phyloP scores from a whole-genome alignment of 2,888 invertebrate species.

The Tetragnatha montana region DNA sequence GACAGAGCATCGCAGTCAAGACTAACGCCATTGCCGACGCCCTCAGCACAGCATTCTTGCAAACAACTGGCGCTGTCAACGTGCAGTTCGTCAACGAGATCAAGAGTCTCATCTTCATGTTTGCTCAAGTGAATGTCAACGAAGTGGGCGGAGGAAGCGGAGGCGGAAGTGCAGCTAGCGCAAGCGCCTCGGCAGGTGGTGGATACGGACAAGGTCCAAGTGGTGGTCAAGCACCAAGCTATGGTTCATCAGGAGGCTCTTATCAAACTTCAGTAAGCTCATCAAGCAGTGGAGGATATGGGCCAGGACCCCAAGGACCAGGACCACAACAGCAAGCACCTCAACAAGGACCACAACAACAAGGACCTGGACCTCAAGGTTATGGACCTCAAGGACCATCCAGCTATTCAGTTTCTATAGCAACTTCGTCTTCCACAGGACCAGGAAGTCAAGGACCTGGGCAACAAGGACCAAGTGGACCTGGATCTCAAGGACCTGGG shows the following conservation, averaged over 20 bases:
- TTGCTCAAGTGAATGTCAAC: background rate
- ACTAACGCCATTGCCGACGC: constrained; percentile 7
- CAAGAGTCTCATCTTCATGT: background rate
- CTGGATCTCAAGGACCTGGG: background rate
- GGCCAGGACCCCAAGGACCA: background rate
- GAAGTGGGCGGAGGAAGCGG: background rate
- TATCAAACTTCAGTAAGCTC: no score
- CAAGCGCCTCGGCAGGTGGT: background rate
- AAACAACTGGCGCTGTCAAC: constrained; percentile 27
- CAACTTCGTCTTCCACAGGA: background rate
- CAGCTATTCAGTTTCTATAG: background rate
- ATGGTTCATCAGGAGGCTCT: no score
- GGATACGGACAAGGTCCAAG: background rate
- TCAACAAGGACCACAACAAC: no score
- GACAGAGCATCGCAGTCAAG: background rate
- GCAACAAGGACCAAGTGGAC: background rate
- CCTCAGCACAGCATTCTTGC: constrained; percentile 5
- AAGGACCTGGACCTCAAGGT: background rate
- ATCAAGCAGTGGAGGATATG: background rate
- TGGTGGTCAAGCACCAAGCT: no score
- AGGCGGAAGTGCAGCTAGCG: background rate
- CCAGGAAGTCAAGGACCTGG: background rate
- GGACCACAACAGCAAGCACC: background rate
- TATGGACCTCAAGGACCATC: background rate
- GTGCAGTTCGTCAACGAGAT: constrained; percentile 22